A percentile compares a stretch with the other conserved stretches of the same genome.
These are phyloP conservation scores for Pangasius djambal DNA, from an alignment of 2,797 vertebrate species.

Conservation along the genomic window DNA sequence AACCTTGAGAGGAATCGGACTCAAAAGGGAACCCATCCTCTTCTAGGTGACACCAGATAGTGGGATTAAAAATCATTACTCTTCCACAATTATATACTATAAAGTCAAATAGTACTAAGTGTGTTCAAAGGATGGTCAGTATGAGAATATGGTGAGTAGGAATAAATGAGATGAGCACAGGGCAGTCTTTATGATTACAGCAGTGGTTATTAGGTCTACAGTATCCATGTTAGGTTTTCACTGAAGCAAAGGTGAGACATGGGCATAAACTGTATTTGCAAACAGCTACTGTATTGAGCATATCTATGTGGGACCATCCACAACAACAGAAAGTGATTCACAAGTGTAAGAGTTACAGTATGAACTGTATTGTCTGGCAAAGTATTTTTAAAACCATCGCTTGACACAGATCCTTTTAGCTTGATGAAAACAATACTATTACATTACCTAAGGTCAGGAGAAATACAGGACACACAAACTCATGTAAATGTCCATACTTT, in stretches of 20 bases:
- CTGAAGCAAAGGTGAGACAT: background rate
- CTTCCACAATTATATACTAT: background rate
- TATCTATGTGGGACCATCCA: background rate
- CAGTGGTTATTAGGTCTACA: constrained; percentile 2
- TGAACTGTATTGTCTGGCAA: background rate
- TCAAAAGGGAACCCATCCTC: background rate
- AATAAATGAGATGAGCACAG: background rate
- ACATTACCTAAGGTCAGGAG: background rate
- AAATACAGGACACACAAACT: background rate
- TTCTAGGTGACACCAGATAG: background rate
- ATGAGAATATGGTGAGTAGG: background rate
- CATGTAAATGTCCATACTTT: background rate
- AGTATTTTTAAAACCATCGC: background rate
- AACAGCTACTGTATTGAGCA: too few species aligned
- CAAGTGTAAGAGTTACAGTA: background rate
- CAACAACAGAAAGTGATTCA: background rate
- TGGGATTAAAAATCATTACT: background rate
- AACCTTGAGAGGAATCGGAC: background rate
- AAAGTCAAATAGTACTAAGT: background rate
- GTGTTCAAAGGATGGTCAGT: background rate
- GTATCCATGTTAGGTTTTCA: background rate
- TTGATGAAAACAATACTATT: background rate
- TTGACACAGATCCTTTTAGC: background rate
- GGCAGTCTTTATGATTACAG: background rate
- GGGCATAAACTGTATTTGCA: too few species aligned